Conservation (phyloP, 2,888 invertebrate species). For the Lasioglossum leucozonium region DNA sequence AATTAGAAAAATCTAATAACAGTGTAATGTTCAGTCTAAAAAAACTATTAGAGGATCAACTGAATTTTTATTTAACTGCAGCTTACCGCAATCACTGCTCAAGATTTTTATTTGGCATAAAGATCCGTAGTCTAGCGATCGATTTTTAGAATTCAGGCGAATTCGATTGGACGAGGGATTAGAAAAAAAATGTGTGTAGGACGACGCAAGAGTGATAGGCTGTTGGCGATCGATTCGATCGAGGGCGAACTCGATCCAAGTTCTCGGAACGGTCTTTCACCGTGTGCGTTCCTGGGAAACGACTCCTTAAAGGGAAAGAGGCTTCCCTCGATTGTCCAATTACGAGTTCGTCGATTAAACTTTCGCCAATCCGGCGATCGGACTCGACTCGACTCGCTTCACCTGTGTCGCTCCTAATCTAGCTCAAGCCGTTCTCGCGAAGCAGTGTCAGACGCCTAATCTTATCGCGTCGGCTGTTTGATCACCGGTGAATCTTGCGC, state of each 20-base stretch:
- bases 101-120: too few relatives aligned
- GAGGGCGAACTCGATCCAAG: constrained; percentile 55
- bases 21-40: too few relatives aligned
- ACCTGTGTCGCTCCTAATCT: constrained; percentile 29
- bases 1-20: too few relatives aligned
- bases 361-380: constrained; percentile 60
- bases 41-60: too few relatives aligned
- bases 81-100: too few relatives aligned
- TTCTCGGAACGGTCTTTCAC: constrained; percentile 64
- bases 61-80: too few relatives aligned
- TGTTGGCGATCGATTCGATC: constrained; percentile 45
- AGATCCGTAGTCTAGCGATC: too few relatives aligned
- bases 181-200: not conserved
- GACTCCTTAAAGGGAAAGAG: constrained; percentile 60
- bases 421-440: not conserved
- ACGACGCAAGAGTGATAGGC: constrained; percentile 16
- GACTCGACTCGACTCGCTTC: constrained; percentile 17
- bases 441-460: constrained; percentile 32
- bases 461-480: constrained; percentile 39
- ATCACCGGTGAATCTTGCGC: not conserved
- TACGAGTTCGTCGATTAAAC: constrained; percentile 62
- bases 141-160: not conserved
- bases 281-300: constrained; percentile 55
- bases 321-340: constrained; percentile 60
- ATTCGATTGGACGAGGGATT: not conserved